Evolutionary conservation across 2,797 vertebrate species (phyloP).

Genomic region (Trichosurus vulpecula): DNA sequence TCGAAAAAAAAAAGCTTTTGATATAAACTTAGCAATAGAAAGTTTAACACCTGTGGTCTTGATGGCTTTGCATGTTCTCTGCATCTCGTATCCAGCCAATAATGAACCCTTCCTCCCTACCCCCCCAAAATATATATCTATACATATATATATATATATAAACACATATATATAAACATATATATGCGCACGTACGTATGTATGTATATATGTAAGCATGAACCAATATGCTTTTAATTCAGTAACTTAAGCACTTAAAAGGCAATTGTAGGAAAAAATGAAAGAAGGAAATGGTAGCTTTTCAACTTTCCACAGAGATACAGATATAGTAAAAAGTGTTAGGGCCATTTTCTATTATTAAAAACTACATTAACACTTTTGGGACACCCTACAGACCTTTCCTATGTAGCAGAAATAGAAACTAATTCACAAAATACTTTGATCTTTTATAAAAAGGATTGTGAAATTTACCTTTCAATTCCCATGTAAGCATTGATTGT

Average conservation of each 20-base stretch:
- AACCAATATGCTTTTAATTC: conserved; percentile 2
- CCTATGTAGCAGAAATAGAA: neutral
- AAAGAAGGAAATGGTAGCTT: neutral
- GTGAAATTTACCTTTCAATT: neutral
- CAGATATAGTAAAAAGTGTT: conserved; percentile 34
- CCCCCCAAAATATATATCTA: neutral
- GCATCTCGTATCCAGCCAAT: neutral
- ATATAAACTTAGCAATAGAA: conserved; percentile 32
- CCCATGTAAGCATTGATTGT: neutral
- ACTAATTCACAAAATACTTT: neutral
- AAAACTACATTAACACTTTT: neutral
- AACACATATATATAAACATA: too few relatives aligned
- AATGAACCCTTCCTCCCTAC: neutral
- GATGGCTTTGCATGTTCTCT: neutral
- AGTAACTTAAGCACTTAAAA: neutral
- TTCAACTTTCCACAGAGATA: neutral
- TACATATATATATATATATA: too few relatives aligned
- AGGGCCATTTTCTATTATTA: neutral
- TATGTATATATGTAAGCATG: neutral
- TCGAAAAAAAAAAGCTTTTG: neutral
- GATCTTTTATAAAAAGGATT: neutral
- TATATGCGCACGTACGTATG: too few relatives aligned
- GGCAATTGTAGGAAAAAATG: conserved; percentile 3
- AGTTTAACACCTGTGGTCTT: neutral
- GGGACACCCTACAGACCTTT: neutral